phyloP scores from a whole-genome alignment of 2,888 invertebrate genomes.

The Xestia sexstrigata region DNA sequence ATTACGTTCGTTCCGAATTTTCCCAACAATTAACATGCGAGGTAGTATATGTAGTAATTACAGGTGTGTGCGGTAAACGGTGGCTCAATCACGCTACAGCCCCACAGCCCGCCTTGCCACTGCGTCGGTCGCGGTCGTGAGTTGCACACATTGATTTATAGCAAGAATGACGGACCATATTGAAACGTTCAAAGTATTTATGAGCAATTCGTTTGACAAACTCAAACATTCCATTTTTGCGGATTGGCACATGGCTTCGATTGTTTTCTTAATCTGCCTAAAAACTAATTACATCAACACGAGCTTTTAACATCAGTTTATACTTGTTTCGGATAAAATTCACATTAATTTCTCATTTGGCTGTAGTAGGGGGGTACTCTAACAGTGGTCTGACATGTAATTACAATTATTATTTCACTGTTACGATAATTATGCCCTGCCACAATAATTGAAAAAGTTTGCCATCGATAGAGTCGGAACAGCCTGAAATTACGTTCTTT shows the following conservation, averaged over 20 bases:
- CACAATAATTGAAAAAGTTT: slow-evolving; percentile 88
- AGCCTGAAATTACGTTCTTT: slow-evolving; percentile 85
- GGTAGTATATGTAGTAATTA: slow-evolving; percentile 77
- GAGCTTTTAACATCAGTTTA: slow-evolving; percentile 40
- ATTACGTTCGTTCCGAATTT: slow-evolving; percentile 80
- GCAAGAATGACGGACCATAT: slow-evolving; percentile 50
- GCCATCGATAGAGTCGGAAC: slow-evolving; percentile 83
- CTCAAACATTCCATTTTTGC: background rate
- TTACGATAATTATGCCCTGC: slow-evolving; percentile 79
- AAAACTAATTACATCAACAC: slow-evolving; percentile 18
- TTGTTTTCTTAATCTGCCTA: slow-evolving; percentile 8
- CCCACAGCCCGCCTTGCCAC: background rate
- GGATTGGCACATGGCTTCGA: background rate
- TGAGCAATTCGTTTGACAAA: slow-evolving; percentile 24
- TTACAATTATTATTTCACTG: slow-evolving; percentile 78
- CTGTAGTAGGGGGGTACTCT: slow-evolving; percentile 63
- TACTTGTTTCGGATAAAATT: slow-evolving; percentile 53
- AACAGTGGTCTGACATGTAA: slow-evolving; percentile 70
- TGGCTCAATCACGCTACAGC: slow-evolving; percentile 77
- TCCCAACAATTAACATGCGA: slow-evolving; percentile 87
- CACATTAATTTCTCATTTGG: slow-evolving; percentile 78
- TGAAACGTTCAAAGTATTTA: slow-evolving; percentile 48
- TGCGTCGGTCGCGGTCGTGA: slow-evolving; percentile 23
- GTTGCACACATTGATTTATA: slow-evolving; percentile 66
- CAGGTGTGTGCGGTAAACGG: slow-evolving; percentile 80